Conservation (phyloP, 2,888 invertebrate species). For the Polymixis flavicincta region DNA sequence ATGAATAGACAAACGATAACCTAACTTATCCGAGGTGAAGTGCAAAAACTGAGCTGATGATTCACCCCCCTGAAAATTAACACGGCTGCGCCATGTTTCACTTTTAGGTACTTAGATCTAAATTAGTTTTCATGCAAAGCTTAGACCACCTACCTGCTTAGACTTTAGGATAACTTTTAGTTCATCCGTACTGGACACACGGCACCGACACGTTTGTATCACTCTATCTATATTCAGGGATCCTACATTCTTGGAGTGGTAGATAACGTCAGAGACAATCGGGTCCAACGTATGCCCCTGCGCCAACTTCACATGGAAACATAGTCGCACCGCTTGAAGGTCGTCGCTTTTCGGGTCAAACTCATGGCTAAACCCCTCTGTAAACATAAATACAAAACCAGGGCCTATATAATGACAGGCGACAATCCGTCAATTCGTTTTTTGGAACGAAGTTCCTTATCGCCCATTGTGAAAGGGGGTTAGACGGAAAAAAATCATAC, state of each 20-base stretch:
- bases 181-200: not conserved
- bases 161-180: not conserved
- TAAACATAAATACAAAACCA: not conserved
- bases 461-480: no score
- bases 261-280: constrained; percentile 14
- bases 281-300: not conserved
- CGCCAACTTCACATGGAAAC: constrained; percentile 10
- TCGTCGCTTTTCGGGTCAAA: not conserved
- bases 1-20: no score
- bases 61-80: no score
- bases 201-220: no score
- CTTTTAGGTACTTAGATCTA: not conserved
- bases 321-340: constrained; percentile 16
- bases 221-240: not conserved
- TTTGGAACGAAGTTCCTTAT: no score
- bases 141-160: not conserved
- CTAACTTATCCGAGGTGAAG: no score
- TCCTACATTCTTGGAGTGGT: not conserved
- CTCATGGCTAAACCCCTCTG: constrained; percentile 8
- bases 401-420: not conserved
- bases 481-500: no score
- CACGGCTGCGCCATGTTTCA: no score
- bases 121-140: not conserved
- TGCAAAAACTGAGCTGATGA: no score
- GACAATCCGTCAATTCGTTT: not conserved